Base-by-base conservation (phyloP, 1,140 invertebrate species). In the Globodera ellingtonae region DNA sequence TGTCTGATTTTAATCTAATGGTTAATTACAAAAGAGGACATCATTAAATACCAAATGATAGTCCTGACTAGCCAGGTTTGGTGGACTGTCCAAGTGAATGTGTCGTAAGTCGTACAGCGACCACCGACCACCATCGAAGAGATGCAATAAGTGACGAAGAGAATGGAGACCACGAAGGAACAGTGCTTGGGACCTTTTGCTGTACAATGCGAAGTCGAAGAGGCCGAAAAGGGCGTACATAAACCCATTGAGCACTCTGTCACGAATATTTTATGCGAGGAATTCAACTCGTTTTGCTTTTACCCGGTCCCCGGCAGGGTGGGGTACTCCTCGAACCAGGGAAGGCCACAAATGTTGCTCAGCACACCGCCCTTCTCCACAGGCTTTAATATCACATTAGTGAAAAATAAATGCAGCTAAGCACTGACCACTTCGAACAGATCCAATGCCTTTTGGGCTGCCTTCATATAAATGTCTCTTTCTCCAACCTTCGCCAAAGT, bases 201-300 rank as follows among this genome's bases (percentile, higher is more conserved):
- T 46, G 6, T 62, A 77, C 8, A 46, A 35, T 10, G 52, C 65
- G 69, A 77, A 77, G 69, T 77, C 75, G 21, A 62, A 67, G 48
- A 77, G 59, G 59, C 75, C 75, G 69, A 77, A 35, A 50, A 77
- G 69, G 65, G 75, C 24, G 65, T 77, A 77, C 48, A 77, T 70
- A 47, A 77, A 77, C 21, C 75, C 62, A 21, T 67, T 65, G 47
- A 77, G 65, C 56, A 75, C 73, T 62, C 56, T 62, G 8, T 56
- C 44, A 44, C 35, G 15, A 3, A 18, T 18, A 13, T n/a, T 62
- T 15, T 13, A 18, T 6, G 10, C 15, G 5, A 15, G 56, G 56
- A 15, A 59, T 6, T 13, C 24, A 18, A 18, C 56, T 35, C 56
- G 15, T 62, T 35, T 62, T 15, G 56, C 5, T 18, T 62, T 62